A percentile compares a stretch with the other conserved stretches of the same genome.
Conservation (phyloP, 2,888 invertebrate genomes). For the Limenitis camilla region DNA sequence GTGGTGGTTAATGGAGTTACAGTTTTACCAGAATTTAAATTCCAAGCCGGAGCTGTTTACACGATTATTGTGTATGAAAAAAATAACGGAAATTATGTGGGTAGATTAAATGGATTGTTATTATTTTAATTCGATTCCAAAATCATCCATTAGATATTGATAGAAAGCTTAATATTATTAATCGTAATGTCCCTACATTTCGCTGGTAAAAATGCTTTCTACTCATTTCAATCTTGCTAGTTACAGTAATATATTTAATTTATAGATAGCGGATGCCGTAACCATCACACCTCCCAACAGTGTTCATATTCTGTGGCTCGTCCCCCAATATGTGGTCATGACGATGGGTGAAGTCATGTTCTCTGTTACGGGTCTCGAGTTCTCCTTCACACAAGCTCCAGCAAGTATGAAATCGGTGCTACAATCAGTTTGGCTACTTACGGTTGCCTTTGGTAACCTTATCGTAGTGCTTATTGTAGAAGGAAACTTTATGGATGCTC, state of each 20-base stretch:
- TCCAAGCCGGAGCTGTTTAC: conserved; percentile 80
- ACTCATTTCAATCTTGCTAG: no score
- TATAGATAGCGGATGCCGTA: conserved; percentile 47
- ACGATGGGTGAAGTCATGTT: conserved; percentile 97
- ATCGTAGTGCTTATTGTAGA: conserved; percentile 93
- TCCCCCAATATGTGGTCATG: conserved; percentile 95
- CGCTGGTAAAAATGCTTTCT: no score
- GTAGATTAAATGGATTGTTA: conserved; percentile 26
- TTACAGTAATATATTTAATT: conserved; percentile 4
- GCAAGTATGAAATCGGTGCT: conserved; percentile 94
- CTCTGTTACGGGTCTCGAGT: conserved; percentile 95
- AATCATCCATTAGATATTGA: no score
- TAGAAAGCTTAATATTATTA: no score
- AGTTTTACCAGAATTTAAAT: conserved; percentile 40
- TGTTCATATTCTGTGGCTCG: conserved; percentile 86
- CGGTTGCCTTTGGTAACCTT: conserved; percentile 94
- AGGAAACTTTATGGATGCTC: conserved; percentile 81
- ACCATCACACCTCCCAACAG: conserved; percentile 80
- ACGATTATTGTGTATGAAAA: conserved; percentile 67
- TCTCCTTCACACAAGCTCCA: conserved; percentile 96
- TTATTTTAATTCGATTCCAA: no score
- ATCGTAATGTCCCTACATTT: no score
- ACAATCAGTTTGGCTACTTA: conserved; percentile 93
- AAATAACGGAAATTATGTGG: conserved; percentile 43
- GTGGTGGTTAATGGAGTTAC: conserved; percentile 44